Evolutionary conservation across 1,140 invertebrate species (phyloP).

Genomic region (Zeugodacus cucurbitae): DNA sequence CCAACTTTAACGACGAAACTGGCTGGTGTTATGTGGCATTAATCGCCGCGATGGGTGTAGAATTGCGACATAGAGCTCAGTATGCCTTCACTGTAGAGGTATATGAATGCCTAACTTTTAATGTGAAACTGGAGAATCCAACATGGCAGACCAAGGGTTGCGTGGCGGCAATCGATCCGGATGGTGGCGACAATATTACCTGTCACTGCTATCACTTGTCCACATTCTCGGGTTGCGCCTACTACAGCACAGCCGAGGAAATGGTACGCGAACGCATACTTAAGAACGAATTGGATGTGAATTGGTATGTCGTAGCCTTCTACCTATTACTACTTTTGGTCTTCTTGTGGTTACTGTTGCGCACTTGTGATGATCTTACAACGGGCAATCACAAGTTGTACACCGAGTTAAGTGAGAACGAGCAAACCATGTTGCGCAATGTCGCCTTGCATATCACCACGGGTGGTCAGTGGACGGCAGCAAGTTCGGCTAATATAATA

Average conservation of each 20-base stretch:
- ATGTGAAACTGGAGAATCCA: not conserved
- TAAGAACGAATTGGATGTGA: not conserved
- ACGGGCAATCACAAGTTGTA: not conserved
- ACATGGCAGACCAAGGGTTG: not conserved
- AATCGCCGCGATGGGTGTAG: not conserved
- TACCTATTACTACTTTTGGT: not conserved
- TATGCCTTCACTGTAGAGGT: not conserved
- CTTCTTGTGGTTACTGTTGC: not conserved
- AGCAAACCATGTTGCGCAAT: not conserved
- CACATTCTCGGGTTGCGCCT: not conserved
- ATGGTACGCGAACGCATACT: not conserved
- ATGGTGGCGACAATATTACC: not conserved
- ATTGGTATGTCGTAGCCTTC: not conserved
- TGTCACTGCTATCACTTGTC: not conserved
- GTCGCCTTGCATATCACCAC: not conserved
- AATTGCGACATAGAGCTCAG: not conserved
- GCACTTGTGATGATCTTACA: not conserved
- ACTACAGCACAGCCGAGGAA: constrained; percentile 10
- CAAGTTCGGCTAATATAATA: not conserved
- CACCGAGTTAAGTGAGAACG: not conserved
- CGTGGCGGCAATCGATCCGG: not conserved
- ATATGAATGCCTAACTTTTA: not conserved
- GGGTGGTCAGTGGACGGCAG: not conserved
- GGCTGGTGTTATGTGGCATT: not conserved
- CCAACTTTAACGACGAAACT: not conserved